phyloP scores from a whole-genome alignment of 2,888 invertebrate species.

The Drosophila monieri region DNA sequence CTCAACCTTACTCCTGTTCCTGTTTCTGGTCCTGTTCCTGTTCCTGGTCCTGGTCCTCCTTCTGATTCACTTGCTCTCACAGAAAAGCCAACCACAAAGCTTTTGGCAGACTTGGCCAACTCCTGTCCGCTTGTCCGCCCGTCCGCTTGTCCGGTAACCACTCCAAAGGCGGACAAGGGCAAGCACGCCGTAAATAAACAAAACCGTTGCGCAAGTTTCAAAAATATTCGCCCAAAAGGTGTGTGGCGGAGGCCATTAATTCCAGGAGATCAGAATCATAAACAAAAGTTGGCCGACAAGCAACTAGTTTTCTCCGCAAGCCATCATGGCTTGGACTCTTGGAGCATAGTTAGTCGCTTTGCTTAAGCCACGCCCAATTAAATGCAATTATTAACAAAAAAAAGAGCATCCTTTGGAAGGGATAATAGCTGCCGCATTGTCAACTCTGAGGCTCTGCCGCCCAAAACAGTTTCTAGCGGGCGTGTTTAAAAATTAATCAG shows the following conservation, averaged over 20 bases:
- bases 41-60: neutral
- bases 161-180: slow-evolving; percentile 24
- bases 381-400: neutral
- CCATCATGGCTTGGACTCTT: too few species aligned
- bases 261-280: slow-evolving; percentile 12
- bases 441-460: neutral
- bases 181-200: slow-evolving; percentile 15
- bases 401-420: too few species aligned
- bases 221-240: slow-evolving; percentile 14
- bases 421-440: neutral
- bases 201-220: neutral
- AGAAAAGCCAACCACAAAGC: slow-evolving; percentile 37
- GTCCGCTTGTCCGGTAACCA: slow-evolving; percentile 23
- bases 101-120: slow-evolving; percentile 40
- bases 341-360: too few species aligned
- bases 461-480: slow-evolving; percentile 16
- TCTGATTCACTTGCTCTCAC: neutral
- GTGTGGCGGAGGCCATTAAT: slow-evolving; percentile 23
- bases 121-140: slow-evolving; percentile 1
- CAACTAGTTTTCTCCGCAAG: slow-evolving; percentile 15
- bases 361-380: too few species aligned
- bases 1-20: slow-evolving; percentile 8
- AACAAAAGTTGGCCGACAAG: neutral
- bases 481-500: slow-evolving; percentile 37
- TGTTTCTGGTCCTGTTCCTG: neutral